phyloP scores from a whole-genome alignment of 2,797 vertebrate genomes.

The Periophthalmus magnuspinnatus region DNA sequence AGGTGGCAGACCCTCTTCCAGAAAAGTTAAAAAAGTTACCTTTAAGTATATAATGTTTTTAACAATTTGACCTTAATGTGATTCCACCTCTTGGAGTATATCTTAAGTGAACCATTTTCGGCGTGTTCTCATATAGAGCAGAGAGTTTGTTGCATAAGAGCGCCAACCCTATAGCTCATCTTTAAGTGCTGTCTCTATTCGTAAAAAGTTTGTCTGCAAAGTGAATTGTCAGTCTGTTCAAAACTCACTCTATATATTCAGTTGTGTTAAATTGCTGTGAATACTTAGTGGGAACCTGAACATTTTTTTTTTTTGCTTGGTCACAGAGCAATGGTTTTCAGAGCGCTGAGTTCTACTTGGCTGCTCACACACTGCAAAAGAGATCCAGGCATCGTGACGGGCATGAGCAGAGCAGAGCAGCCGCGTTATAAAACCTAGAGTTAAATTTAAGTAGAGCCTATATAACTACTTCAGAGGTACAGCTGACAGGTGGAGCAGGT shows the following conservation, averaged over 20 bases:
- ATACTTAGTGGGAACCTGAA: constrained; percentile 1
- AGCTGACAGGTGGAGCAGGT: constrained; percentile 16
- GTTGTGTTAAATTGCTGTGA: constrained; percentile 15
- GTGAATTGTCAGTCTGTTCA: background rate
- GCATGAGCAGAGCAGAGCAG: constrained; percentile 31
- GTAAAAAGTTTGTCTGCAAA: background rate
- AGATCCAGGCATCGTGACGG: constrained; percentile 48
- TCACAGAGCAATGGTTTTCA: constrained; percentile 24
- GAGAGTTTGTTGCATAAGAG: background rate
- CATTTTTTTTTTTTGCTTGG: constrained; percentile 35
- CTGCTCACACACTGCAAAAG: constrained; percentile 43
- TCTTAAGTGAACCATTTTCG: background rate
- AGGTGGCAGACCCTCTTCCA: background rate
- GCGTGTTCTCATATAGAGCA: background rate
- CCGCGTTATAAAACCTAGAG: constrained; percentile 7
- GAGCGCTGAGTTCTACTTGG: constrained; percentile 55
- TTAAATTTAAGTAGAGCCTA: constrained; percentile 16
- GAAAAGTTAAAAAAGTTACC: too few species aligned
- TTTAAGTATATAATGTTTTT: background rate
- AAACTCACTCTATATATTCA: background rate
- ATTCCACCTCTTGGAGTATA: background rate
- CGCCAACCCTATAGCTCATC: background rate
- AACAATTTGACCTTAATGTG: background rate
- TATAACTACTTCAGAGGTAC: constrained; percentile 16
- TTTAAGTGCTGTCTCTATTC: background rate